Evolutionary conservation across 2,797 vertebrate species (phyloP).

Genomic region (Hyperoplus lanceolatus): DNA sequence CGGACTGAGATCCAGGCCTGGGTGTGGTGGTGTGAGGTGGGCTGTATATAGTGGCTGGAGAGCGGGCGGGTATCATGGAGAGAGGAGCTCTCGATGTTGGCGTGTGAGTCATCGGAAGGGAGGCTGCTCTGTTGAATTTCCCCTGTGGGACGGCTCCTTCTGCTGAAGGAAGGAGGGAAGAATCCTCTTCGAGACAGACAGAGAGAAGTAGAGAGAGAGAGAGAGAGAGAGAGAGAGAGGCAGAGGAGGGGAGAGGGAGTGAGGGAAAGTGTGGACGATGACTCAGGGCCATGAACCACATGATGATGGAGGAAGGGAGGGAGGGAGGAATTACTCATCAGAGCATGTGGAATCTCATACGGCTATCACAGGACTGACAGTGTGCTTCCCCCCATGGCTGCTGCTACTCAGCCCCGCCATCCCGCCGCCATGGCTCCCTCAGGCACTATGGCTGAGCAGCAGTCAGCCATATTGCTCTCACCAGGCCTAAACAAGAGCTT

Average conservation of each 20-base stretch:
- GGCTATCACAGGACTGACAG: slow-evolving; percentile 93
- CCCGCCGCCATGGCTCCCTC: slow-evolving; percentile 48
- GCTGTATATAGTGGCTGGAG: slow-evolving; percentile 61
- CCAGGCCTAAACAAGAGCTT: slow-evolving; percentile 17
- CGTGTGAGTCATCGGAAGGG: slow-evolving; percentile 78
- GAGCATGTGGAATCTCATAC: slow-evolving; percentile 92
- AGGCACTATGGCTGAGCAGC: slow-evolving; percentile 33
- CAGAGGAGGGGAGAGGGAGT: slow-evolving; percentile 66
- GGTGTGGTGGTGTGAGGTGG: slow-evolving; percentile 74
- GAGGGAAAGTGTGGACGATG: slow-evolving; percentile 85
- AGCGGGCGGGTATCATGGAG: slow-evolving; percentile 54
- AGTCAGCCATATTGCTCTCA: slow-evolving; percentile 19
- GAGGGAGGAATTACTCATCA: slow-evolving; percentile 94
- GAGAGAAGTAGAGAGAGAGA: slow-evolving; percentile 37
- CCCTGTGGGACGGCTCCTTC: slow-evolving; percentile 60
- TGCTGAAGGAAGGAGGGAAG: slow-evolving; percentile 68
- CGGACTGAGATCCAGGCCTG: slow-evolving; percentile 69
- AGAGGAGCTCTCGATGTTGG: slow-evolving; percentile 68
- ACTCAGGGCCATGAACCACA: slow-evolving; percentile 90
- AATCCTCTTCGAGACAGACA: slow-evolving; percentile 52
- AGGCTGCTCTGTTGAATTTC: slow-evolving; percentile 71
- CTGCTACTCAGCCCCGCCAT: slow-evolving; percentile 19
- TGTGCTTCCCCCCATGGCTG: slow-evolving; percentile 71
- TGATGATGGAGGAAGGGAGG: slow-evolving; percentile 86
- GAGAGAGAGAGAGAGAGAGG: slow-evolving; percentile 47